Percentiles rank a stretch among this genome's conserved stretches.
These are phyloP conservation scores for Rhadina sibilatrix DNA, from an alignment of 2,113 vertebrate genomes.

Conservation along the genomic window DNA sequence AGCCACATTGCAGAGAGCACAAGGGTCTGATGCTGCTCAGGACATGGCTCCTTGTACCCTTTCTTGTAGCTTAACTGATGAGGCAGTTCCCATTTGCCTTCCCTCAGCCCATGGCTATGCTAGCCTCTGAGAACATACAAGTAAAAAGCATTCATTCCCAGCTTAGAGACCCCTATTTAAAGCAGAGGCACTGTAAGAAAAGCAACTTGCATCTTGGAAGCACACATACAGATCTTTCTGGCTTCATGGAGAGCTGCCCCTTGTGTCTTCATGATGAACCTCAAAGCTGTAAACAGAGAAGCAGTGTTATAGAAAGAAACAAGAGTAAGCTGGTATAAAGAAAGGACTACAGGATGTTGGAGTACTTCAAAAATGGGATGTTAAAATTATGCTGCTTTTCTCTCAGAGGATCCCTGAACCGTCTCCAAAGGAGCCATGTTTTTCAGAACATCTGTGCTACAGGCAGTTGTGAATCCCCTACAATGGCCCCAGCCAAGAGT, in stretches of 20 bases:
- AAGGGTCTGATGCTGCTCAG: background rate
- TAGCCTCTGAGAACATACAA: background rate
- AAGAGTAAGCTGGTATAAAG: background rate
- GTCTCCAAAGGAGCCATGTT: background rate
- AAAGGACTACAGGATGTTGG: fast-evolving
- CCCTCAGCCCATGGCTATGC: background rate
- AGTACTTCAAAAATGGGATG: background rate
- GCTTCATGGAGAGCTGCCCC: background rate
- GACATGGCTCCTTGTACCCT: background rate
- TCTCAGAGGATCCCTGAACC: background rate
- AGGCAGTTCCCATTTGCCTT: background rate
- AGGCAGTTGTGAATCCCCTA: background rate
- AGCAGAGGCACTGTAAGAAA: background rate
- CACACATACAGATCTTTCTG: too few species aligned
- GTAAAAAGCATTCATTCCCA: fast-evolving
- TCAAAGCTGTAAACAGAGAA: background rate
- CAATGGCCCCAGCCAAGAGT: background rate
- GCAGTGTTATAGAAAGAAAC: background rate
- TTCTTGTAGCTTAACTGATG: background rate
- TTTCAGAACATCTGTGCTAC: background rate
- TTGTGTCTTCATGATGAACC: background rate
- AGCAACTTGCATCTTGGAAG: background rate
- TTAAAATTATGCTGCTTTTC: background rate
- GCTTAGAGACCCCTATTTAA: background rate
- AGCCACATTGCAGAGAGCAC: background rate